Percentiles rank a stretch among this genome's conserved stretches.
Conservation (phyloP, 2,888 invertebrate genomes). For the Dastarcus helophoroides region DNA sequence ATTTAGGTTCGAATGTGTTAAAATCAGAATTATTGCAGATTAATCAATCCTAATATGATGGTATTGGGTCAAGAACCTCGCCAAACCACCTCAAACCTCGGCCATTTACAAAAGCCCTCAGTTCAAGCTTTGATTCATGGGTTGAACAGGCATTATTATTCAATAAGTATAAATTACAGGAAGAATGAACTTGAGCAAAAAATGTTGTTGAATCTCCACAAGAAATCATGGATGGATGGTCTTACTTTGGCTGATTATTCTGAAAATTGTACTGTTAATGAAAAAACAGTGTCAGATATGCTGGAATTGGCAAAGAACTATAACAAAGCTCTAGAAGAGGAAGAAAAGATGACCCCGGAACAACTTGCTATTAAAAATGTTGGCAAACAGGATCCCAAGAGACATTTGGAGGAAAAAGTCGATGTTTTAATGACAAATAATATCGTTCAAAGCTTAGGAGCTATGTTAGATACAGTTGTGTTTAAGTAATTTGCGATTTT, state of each 20-base stretch:
- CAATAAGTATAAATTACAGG: slow-evolving; percentile 97
- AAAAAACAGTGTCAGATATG: slow-evolving; percentile 92
- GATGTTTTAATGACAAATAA: slow-evolving; percentile 94
- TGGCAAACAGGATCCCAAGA: slow-evolving; percentile 97
- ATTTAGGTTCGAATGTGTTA: slow-evolving; percentile 1
- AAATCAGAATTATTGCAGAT: slow-evolving; percentile 39
- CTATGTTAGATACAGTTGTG: slow-evolving; percentile 88
- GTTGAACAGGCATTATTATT: slow-evolving; percentile 96
- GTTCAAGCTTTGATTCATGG: slow-evolving; percentile 99
- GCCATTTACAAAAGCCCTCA: slow-evolving; percentile 96
- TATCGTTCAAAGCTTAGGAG: slow-evolving; percentile 94
- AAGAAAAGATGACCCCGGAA: slow-evolving; percentile 99
- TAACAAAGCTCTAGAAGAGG: slow-evolving; percentile 84
- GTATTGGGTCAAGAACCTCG: slow-evolving; percentile 96
- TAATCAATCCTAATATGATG: slow-evolving; percentile 99
- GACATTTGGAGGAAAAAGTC: slow-evolving; percentile 98
- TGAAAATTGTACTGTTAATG: slow-evolving; percentile 87
- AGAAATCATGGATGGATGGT: slow-evolving; percentile 98
- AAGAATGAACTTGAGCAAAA: slow-evolving; percentile 99
- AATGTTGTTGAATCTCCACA: slow-evolving; percentile 96
- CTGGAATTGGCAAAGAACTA: slow-evolving; percentile 95
- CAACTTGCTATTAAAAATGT: slow-evolving; percentile 99
- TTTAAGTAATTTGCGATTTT: slow-evolving; percentile 54
- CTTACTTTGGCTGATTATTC: slow-evolving; percentile 82
- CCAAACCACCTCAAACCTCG: slow-evolving; percentile 97